Conservation (phyloP, 2,113 vertebrate genomes). For the Ibidorhyncha struthersii region DNA sequence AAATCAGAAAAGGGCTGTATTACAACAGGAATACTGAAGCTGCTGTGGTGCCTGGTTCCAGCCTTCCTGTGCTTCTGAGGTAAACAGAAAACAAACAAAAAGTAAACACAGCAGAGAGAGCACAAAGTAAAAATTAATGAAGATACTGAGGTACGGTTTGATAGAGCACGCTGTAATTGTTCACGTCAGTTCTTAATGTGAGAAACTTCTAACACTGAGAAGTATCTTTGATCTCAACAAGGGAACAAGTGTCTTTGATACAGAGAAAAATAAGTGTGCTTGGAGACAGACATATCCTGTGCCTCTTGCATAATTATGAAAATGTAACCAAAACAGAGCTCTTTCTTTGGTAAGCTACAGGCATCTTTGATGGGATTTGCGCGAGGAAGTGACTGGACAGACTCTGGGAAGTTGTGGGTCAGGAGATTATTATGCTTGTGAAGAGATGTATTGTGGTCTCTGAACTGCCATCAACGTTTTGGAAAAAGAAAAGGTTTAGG, state of each 20-base stretch:
- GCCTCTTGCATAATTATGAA: neutral
- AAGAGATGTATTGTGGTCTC: neutral
- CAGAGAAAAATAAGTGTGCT: neutral
- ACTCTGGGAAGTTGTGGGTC: neutral
- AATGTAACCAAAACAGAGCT: neutral
- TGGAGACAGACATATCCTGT: neutral
- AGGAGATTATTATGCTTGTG: neutral
- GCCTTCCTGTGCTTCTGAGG: neutral
- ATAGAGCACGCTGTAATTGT: neutral
- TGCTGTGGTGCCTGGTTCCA: neutral
- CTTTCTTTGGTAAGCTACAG: neutral
- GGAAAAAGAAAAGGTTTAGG: neutral
- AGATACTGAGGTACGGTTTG: accelerated
- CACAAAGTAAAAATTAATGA: neutral
- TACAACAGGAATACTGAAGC: neutral
- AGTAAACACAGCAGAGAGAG: neutral
- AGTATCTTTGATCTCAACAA: slow-evolving; percentile 32
- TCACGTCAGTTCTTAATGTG: neutral
- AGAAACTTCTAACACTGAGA: neutral
- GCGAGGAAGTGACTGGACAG: neutral
- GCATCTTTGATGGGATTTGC: neutral
- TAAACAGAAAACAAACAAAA: neutral
- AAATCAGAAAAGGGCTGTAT: neutral
- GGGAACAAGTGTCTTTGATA: neutral
- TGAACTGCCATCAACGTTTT: neutral